Evolutionary conservation across 1,140 invertebrate genomes (phyloP).

Genomic region (Eupristina koningsbergeri): DNA sequence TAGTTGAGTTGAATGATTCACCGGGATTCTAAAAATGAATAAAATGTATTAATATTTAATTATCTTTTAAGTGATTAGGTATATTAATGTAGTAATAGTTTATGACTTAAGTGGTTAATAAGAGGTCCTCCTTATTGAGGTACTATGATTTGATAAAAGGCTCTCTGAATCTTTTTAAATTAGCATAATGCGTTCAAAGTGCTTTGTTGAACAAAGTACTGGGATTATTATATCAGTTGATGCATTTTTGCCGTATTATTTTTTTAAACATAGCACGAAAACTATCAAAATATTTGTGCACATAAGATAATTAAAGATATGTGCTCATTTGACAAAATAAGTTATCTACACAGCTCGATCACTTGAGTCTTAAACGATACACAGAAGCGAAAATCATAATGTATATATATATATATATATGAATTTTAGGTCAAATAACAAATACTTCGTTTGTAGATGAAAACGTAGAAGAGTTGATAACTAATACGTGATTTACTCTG

Average conservation of each 20-base stretch:
- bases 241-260: conserved; percentile 2
- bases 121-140: conserved; percentile 46
- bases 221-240: conserved; percentile 21
- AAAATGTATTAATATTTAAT: conserved; percentile 37
- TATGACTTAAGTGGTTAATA: conserved; percentile 47
- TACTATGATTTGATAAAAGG: conserved; percentile 50
- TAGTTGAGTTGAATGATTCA: not conserved
- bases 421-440: too few relatives aligned
- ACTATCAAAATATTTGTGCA: not conserved
- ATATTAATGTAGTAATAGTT: conserved; percentile 45
- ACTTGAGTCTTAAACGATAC: too few relatives aligned
- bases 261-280: not conserved
- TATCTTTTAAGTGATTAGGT: conserved; percentile 25
- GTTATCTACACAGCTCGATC: too few relatives aligned
- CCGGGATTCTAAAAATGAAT: conserved; percentile 27
- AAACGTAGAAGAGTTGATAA: too few relatives aligned
- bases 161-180: conserved; percentile 48
- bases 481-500: too few relatives aligned
- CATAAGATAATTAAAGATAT: not conserved
- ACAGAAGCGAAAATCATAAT: not conserved
- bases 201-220: conserved; percentile 41
- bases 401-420: not conserved
- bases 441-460: too few relatives aligned
- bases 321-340: too few relatives aligned
- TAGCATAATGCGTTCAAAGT: conserved; percentile 43